phyloP scores from a whole-genome alignment of 2,888 invertebrate species.

The Chymomyza amoena region DNA sequence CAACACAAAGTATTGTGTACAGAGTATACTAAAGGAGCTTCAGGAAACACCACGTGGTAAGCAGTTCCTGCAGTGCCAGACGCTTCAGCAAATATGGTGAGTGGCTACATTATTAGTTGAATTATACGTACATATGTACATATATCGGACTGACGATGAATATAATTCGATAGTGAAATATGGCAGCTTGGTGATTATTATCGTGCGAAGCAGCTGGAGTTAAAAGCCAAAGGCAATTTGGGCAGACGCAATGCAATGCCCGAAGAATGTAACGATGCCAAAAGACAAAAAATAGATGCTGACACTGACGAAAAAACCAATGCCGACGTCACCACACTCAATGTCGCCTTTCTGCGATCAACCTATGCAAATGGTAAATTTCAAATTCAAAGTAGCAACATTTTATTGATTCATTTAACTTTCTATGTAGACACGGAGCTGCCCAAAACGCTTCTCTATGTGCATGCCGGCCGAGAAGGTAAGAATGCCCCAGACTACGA shows the following conservation, averaged over 20 bases:
- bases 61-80: constrained; percentile 90
- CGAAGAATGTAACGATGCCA: constrained; percentile 71
- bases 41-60: constrained; percentile 92
- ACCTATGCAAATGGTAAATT: constrained; percentile 80
- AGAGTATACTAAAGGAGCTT: constrained; percentile 93
- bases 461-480: constrained; percentile 83
- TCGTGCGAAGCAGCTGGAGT: constrained; percentile 83
- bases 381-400: background rate
- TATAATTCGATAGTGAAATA: constrained; percentile 81
- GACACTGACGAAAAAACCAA: constrained; percentile 2
- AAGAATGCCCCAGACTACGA: constrained; percentile 84
- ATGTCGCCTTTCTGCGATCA: constrained; percentile 83
- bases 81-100: constrained; percentile 93
- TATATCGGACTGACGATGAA: background rate
- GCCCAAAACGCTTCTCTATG: constrained; percentile 90
- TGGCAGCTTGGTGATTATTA: constrained; percentile 91
- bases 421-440: constrained; percentile 81
- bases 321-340: constrained; percentile 79
- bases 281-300: constrained; percentile 67
- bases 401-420: background rate
- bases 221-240: constrained; percentile 84
- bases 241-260: constrained; percentile 86
- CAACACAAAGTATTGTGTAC: constrained; percentile 96
- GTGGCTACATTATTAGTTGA: constrained; percentile 22
- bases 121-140: too few relatives aligned